Evolutionary conservation across 2,888 invertebrate species (phyloP).

Genomic region (Alloscopus bannaensis): DNA sequence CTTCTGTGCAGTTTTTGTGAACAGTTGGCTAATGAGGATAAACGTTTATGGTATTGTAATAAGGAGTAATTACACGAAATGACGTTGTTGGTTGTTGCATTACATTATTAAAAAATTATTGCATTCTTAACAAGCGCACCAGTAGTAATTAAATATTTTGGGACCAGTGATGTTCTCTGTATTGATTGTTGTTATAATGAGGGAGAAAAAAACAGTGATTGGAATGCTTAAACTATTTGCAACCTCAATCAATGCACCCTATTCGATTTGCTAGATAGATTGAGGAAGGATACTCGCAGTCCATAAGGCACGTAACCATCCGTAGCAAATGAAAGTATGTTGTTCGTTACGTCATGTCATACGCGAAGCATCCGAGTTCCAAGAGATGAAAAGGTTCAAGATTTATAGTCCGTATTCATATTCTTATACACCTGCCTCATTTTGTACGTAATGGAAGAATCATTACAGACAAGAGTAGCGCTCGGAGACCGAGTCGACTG

Average conservation of each 20-base stretch:
- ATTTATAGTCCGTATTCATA: no score
- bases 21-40: conserved; percentile 39
- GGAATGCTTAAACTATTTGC: no score
- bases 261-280: no score
- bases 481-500: no score
- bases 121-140: not conserved
- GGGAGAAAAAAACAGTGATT: no score
- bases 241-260: no score
- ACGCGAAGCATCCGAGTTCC: no score
- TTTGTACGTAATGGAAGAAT: no score
- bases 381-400: no score
- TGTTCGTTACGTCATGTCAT: conserved; percentile 42
- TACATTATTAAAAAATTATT: conserved; percentile 10
- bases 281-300: conserved; percentile 30
- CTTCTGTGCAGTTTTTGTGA: conserved; percentile 26
- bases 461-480: no score
- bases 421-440: no score
- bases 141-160: no score
- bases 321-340: conserved; percentile 54
- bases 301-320: conserved; percentile 58
- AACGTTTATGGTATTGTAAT: conserved; percentile 52
- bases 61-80: conserved; percentile 9
- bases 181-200: conserved; percentile 8
- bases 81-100: conserved; percentile 10
- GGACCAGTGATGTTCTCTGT: conserved; percentile 37